Evolutionary conservation across 2,888 invertebrate species (phyloP), one percentile per base, ranked within the genome.

Genomic region (Melanostoma mellinum): DNA sequence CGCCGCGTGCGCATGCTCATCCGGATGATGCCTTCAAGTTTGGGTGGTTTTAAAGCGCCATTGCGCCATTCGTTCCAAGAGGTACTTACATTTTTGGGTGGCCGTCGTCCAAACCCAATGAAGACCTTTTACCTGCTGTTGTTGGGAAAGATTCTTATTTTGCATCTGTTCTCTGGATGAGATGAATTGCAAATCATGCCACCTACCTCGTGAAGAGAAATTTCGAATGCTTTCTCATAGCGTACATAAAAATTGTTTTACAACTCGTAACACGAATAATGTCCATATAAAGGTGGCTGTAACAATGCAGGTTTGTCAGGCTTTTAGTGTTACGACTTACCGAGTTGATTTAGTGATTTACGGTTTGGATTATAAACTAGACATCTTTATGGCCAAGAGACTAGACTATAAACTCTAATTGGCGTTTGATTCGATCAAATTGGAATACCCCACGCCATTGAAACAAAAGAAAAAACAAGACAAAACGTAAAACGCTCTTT

Each of bases 121-220:
- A 72, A 78, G 72, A 68, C 60, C 58, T 78, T 77, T 48, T 36
- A 10, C n/a, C 32, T 36, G 32, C 32, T 6, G 40, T 33, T 61
- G 52, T 52, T 38, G 53, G 36, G 9, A n/a, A 36, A 55, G 75
- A 68, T 40, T 36, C 75, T 55, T 46, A 56, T 44, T 63, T 69
- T 55, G 69, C 48, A 48, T 55, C 55, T 69, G 61, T 56, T 74
- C 9, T 8, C 10, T 52, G 20, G 33, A 44, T 52, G 10, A 73
- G 38, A 50, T 40, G 50, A 42, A 74, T 44, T 52, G 65, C 65
- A 67, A 74, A 74, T 58, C 10, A 67, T 58, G 65, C 75, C 68
- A 75, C 68, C 61, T 69, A 76, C 53, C 68, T 55, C 9, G 67
- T 56, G 8, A 32, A 30, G 35, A 38, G 58, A 67, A 67, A 60